Evolutionary conservation across 1,140 invertebrate species (phyloP).

Genomic region (Papilio dardanus): DNA sequence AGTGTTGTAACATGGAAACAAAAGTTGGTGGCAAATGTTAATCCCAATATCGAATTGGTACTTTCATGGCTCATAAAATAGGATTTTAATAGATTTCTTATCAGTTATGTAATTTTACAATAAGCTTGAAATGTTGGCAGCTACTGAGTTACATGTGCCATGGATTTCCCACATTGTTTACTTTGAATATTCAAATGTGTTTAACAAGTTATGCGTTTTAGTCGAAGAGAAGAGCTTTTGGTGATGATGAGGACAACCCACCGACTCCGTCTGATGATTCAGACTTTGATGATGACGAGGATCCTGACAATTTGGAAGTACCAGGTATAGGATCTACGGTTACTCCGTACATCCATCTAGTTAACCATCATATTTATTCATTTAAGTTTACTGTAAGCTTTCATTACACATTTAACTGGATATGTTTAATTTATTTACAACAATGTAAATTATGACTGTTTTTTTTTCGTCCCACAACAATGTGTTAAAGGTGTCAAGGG

Average conservation of each 20-base stretch:
- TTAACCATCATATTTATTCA: no score
- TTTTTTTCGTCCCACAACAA: no score
- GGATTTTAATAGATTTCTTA: slow-evolving; percentile 69
- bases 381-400: no score
- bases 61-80: slow-evolving; percentile 65
- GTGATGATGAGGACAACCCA: slow-evolving; percentile 82
- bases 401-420: no score
- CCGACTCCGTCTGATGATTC: slow-evolving; percentile 88
- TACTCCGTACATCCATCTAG: neutral
- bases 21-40: slow-evolving; percentile 18
- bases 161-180: slow-evolving; percentile 2
- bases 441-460: no score
- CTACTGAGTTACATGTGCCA: slow-evolving; percentile 48
- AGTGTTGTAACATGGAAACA: slow-evolving; percentile 8
- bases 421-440: no score
- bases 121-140: slow-evolving; percentile 55
- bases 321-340: slow-evolving; percentile 84
- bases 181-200: neutral
- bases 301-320: slow-evolving; percentile 95
- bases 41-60: slow-evolving; percentile 32
- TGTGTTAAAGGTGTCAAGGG: no score
- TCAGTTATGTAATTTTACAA: slow-evolving; percentile 72
- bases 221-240: slow-evolving; percentile 74
- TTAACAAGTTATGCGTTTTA: slow-evolving; percentile 39
- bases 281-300: slow-evolving; percentile 93